phyloP scores from a whole-genome alignment of 2,113 vertebrate species.

The Nycticryphes semicollaris region DNA sequence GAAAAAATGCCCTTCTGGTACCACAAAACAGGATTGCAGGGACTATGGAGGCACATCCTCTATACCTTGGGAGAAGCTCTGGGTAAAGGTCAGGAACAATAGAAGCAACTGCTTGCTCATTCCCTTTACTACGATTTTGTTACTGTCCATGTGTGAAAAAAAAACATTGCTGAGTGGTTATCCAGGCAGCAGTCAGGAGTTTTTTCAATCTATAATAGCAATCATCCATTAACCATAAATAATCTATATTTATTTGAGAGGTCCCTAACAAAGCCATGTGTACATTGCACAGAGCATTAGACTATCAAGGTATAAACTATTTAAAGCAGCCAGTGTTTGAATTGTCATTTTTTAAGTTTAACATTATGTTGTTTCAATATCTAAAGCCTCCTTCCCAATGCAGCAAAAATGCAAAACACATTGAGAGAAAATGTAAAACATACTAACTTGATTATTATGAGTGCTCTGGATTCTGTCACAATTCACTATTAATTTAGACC shows the following conservation, averaged over 20 bases:
- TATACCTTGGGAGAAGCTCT: not conserved
- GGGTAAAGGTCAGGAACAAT: not conserved
- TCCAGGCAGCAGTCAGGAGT: not conserved
- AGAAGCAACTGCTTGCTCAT: not conserved
- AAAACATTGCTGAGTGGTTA: not conserved
- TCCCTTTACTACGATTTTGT: not conserved
- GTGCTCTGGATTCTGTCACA: slow-evolving; percentile 71
- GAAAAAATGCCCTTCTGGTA: not conserved
- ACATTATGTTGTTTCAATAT: slow-evolving; percentile 61
- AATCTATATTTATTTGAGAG: not conserved
- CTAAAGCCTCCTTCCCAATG: slow-evolving; percentile 56
- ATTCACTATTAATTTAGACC: slow-evolving; percentile 71
- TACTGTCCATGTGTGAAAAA: not conserved
- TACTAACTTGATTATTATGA: slow-evolving; percentile 69
- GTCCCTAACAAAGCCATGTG: slow-evolving; percentile 11
- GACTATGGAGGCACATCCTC: not conserved
- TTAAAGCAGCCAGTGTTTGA: slow-evolving; percentile 60
- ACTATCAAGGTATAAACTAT: slow-evolving; percentile 63
- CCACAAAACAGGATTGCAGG: not conserved
- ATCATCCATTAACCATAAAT: slow-evolving; percentile 28
- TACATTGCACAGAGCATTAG: slow-evolving; percentile 48
- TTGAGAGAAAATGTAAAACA: slow-evolving; percentile 73
- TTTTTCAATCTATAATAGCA: slow-evolving; percentile 19
- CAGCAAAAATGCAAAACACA: slow-evolving; percentile 71
- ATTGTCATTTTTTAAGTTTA: slow-evolving; percentile 65